Base-by-base conservation (phyloP, 2,797 vertebrate genomes). In the Spheniscus humboldti region DNA sequence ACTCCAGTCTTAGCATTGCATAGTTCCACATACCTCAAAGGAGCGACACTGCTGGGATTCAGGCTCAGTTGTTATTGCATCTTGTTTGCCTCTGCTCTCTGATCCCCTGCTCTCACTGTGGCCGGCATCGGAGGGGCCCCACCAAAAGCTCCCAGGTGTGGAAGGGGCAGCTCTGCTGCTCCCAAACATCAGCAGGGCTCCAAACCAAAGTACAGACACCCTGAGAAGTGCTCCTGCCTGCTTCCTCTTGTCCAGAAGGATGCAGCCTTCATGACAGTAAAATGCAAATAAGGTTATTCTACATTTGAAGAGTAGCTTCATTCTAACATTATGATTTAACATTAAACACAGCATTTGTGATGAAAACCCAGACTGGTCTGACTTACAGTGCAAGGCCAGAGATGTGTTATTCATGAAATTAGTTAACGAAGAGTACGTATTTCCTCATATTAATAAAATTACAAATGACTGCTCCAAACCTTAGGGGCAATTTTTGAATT, bases 311-410 rank as follows among this genome's bases (percentile, higher is more conserved):
- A n/a, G 14, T 4, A 35, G 31, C 43, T n/a, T 72, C 73, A n/a
- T 31, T 9, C 22, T 25, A 9, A 52, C 1, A 5, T 18, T 18
- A 12, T 0, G 4, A 28, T 43, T 50, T 50, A 31, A 50, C 43
- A 31, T 18, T 23, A 28, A 66, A 43, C 37, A 13, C 35, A 15
- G 50, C 6, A 2, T 31, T 43, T 27, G 52, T 33, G 37, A 24
- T 52, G 53, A 50, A 59, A 72, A 19, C 33, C 43, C 45, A 37
- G 43, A 31, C 31, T 22, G 66, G 14, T 37, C 19, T 11, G 37
- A 35, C 10, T 24, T 5, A 28, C 13, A 43, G 48, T 6, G 43
- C 18, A 22, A 78, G 28, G 66, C 52, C 30, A 37, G 50, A 20
- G 52, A 39, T 6, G 15, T 4, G 48, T 20, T 47, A 39, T 3